Evolutionary conservation across 2,797 vertebrate species (phyloP), one percentile per base, ranked within the genome.

Genomic region (Pyrocephalus nanus): DNA sequence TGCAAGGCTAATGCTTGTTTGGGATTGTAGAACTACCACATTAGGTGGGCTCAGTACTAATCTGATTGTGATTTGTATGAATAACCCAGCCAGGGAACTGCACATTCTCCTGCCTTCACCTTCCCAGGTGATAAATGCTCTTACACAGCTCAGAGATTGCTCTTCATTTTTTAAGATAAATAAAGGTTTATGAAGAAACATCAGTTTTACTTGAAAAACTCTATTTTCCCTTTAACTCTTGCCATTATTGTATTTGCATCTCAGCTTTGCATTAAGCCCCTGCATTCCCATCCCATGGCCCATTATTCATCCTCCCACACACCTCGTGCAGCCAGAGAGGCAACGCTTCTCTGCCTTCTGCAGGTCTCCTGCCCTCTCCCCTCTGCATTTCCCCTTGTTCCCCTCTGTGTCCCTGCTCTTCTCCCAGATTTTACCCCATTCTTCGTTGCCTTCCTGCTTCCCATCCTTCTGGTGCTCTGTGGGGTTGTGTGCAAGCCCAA

Each of bases 121-220:
- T 89, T 89, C 64, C 57, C 51, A 48, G 42, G 66, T 94, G 91
- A 96, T 86, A 89, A 93, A 94, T 55, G 53, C 27, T 85, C 13
- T 12, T 89, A 83, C 74, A 74, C 38, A 81, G 64, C 87, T 93
- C 81, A 43, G 69, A 91, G 81, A 88, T 82, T 67, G 83, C 75
- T 93, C 78, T 91, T 92, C 82, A 90, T 91, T 93, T 89, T 86
- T 85, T 25, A 47, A 67, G 81, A 93, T 93, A 94, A 95, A 92
- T 87, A 95, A 91, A 92, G 74, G 75, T 88, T 94, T 95, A 83
- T 47, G 36, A 93, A 79, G 62, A 84, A 92, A 93, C 81, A 90
- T 90, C 62, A 58, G 54, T 81, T 95, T 95, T 90, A 84, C 50
- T 72, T 58, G 42, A 89, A 93, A 91, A 92, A 71, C 61, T 57